Evolutionary conservation across 1,140 invertebrate genomes (phyloP).

Genomic region (Drosophila seguyi): DNA sequence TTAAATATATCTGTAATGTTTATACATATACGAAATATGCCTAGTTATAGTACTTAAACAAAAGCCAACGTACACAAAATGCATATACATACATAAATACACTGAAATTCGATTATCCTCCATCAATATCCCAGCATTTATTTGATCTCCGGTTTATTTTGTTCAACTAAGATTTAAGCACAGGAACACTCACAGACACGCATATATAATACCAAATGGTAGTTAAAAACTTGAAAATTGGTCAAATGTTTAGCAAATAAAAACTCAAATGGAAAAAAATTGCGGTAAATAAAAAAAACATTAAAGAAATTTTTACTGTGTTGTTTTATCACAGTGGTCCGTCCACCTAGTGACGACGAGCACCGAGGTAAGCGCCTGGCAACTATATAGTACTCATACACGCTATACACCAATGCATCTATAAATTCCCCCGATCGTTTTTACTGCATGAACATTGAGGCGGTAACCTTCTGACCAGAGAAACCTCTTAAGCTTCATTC

Average conservation of each 20-base stretch:
- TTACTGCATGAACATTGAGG: not conserved
- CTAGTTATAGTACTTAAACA: constrained; percentile 45
- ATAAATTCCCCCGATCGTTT: not conserved
- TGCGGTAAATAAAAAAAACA: constrained; percentile 60
- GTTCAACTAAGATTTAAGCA: constrained; percentile 8
- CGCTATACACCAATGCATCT: too few relatives aligned
- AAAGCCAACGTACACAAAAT: constrained; percentile 46
- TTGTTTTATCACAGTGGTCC: not conserved
- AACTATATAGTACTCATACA: too few relatives aligned
- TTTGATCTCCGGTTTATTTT: constrained; percentile 7
- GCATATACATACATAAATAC: constrained; percentile 9
- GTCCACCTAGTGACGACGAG: too few relatives aligned
- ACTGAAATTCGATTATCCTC: constrained; percentile 45
- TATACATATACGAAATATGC: constrained; percentile 56
- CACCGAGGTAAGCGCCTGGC: too few relatives aligned
- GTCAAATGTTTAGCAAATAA: constrained; percentile 77
- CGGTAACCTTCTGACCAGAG: not conserved
- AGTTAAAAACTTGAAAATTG: constrained; percentile 81
- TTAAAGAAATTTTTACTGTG: constrained; percentile 2
- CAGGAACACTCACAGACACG: constrained; percentile 26
- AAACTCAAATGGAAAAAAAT: constrained; percentile 64
- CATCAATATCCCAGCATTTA: constrained; percentile 6
- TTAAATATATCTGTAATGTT: constrained; percentile 71
- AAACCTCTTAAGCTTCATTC: not conserved
- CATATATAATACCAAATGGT: constrained; percentile 78